Conservation (phyloP, 2,113 vertebrate species). For the Megalops atlanticus region DNA sequence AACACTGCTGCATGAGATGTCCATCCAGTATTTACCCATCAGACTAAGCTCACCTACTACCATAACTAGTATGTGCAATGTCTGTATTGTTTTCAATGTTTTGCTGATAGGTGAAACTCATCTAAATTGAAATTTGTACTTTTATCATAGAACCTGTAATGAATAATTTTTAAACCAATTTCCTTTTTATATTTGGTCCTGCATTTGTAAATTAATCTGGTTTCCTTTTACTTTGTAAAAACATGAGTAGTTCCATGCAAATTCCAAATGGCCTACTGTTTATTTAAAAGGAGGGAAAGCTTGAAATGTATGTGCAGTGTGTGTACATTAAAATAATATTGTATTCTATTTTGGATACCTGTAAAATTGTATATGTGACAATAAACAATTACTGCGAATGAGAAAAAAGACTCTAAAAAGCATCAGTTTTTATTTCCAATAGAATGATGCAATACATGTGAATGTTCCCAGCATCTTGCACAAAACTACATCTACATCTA, state of each 20-base stretch:
- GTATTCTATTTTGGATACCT: slow-evolving; percentile 40
- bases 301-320: slow-evolving; percentile 3
- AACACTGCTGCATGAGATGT: not conserved
- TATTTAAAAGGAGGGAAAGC: slow-evolving; percentile 25
- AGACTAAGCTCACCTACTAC: not conserved
- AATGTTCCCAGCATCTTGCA: not conserved
- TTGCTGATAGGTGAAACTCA: not conserved
- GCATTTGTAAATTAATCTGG: slow-evolving; percentile 15
- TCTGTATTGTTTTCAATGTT: not conserved
- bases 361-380: slow-evolving; percentile 38
- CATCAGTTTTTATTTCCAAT: not conserved
- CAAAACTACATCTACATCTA: not conserved
- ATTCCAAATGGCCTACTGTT: not conserved
- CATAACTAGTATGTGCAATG: not conserved
- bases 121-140: not conserved
- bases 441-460: not conserved
- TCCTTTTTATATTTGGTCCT: not conserved
- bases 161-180: not conserved
- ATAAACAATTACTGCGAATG: slow-evolving; percentile 37
- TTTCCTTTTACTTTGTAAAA: slow-evolving; percentile 15
- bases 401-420: not conserved
- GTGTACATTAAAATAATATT: slow-evolving; percentile 16
- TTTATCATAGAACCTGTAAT: not conserved
- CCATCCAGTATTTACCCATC: not conserved
- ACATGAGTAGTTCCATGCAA: not conserved